Evolutionary conservation across 2,113 vertebrate species (phyloP), one percentile per base, ranked within the genome.

Genomic region (Barbus barbus): DNA sequence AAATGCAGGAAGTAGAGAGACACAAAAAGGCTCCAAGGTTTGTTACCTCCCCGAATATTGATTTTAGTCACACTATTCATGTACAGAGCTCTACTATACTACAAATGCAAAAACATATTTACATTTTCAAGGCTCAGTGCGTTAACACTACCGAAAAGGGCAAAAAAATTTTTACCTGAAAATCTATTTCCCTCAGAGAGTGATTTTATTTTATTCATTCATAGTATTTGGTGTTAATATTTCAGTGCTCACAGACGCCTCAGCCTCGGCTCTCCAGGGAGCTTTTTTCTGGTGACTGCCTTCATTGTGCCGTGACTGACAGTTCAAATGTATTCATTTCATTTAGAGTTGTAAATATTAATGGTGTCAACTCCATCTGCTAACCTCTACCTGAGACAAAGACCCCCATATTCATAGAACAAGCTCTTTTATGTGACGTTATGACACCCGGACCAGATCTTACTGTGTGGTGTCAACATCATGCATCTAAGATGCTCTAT

Each of bases 301-400:
- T 69, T 79, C 72, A 87, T 89, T 89, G 88, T 87, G 79, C 83
- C 18, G 14, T 89, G 86, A 86, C 86, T 82, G 86, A 78, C 84
- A 84, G 60, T 81, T 75, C 56, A 84, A 87, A 86, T 87, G 82
- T 87, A 87, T 89, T 87, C 76, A 83, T 89, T 89, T 86, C 86
- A 87, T 88, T 83, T 84, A 60, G 61, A 80, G 82, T 67, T 84
- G 86, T 87, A 89, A 89, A 89, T 89, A 87, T 84, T 89, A 89
- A 89, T 86, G 82, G 81, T 83, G 86, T 87, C 84, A 86, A 63
- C 84, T 86, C 86, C 88, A 87, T 84, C 86, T 89, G 86, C 82
- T 83, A 82, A 84, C 63, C 77, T 81, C 78, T 83, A 87, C 82
- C 88, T 84, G 88, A 87, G 74, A 87, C 86, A 84, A 87, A 82